Evolutionary conservation across 1,140 invertebrate genomes (phyloP).

Genomic region (Bombus superbus): DNA sequence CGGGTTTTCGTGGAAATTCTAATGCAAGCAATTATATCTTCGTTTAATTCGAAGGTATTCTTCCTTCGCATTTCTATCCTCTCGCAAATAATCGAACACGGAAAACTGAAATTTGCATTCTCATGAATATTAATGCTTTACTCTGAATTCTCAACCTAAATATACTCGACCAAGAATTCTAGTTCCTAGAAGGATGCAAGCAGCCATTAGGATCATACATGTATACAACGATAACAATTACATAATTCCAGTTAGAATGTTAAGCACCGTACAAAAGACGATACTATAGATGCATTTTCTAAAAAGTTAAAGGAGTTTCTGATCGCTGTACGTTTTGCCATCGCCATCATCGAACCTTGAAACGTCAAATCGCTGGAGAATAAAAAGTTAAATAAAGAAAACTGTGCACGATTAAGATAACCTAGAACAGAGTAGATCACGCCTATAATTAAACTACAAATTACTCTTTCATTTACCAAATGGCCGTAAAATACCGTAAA

Average conservation of each 20-base stretch:
- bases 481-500: too few relatives aligned
- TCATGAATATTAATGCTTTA: neutral
- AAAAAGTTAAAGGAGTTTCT: too few relatives aligned
- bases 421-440: neutral
- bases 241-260: too few relatives aligned
- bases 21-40: neutral
- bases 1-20: neutral
- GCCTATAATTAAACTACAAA: neutral
- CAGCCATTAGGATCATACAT: neutral
- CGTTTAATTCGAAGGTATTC: neutral
- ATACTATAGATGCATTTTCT: too few relatives aligned
- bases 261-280: too few relatives aligned
- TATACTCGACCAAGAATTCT: neutral
- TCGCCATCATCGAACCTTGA: neutral
- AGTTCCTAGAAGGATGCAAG: neutral
- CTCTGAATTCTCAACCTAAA: neutral
- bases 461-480: neutral
- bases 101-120: slow-evolving; percentile 4
- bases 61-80: neutral
- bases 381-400: neutral
- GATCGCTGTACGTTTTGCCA: too few relatives aligned
- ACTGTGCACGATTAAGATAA: neutral
- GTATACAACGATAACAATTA: neutral
- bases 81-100: neutral
- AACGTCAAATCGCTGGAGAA: neutral